Base-by-base conservation (phyloP, 2,797 vertebrate species). In the Urophycis tenuis region DNA sequence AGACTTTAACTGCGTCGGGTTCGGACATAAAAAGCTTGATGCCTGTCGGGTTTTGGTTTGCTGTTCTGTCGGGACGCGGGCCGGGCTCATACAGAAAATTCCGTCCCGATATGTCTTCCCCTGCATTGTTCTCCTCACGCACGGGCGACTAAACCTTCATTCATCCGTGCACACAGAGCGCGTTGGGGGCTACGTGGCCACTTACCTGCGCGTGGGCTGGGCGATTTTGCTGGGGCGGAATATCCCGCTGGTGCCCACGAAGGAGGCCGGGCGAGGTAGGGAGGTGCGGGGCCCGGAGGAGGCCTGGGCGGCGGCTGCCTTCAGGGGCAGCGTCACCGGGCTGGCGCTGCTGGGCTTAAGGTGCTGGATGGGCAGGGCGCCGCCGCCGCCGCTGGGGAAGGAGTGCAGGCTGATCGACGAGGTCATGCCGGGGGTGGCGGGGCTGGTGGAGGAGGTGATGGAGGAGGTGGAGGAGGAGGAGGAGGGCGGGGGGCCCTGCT, bases 251-350 rank as follows among this genome's bases (percentile, higher is more conserved):
- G 93, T 92, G 74, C 92, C 93, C 0, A 94, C 90, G 80, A 96
- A 93, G 88, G 97, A 88, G 0, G 96, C 95, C 0, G 97, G 97
- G 77, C 97, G 95, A 10, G 97, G 97, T 75, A 99, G 95, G 67
- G 94, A 95, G 77, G 97, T 98, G 87, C 97, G 96, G 3, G 84
- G 53, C 53, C 22, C 60, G 2, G 53, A 80, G 35, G 74, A 9
- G 0, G 75, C 69, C 75, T 87, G 90, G 83, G 60, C 84, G 78
- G 74, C 74, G 41, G 87, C 81, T 80, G 88, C 87, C 89, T 99
- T 99, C 83, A 93, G 93, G 76, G 95, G 93, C 74, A 88, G 91
- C 33, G 95, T 92, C 5, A 95, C 94, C 75, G 96, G 94, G 35
- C 94, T 93, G 74, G 91, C 88, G 60, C 92, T 88, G 60, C 92